Evolutionary conservation across 2,888 invertebrate genomes (phyloP).

Genomic region (Diogma glabrata): DNA sequence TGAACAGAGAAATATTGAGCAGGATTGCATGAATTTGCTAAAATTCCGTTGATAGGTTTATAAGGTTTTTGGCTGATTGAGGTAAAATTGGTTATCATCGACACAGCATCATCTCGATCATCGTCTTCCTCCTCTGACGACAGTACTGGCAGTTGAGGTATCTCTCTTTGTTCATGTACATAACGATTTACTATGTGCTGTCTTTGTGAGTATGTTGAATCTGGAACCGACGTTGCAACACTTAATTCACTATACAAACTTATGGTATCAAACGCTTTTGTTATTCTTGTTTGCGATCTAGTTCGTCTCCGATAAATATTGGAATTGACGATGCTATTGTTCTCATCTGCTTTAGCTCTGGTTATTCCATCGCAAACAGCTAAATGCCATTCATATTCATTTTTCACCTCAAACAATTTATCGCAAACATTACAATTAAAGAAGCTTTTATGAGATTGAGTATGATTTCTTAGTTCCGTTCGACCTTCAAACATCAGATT

Average conservation of each 20-base stretch:
- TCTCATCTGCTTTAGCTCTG: background rate
- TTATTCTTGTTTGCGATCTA: background rate
- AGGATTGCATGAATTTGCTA: background rate
- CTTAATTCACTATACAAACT: too few relatives aligned
- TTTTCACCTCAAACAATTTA: slow-evolving; percentile 6
- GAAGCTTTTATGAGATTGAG: background rate
- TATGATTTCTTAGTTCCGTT: background rate
- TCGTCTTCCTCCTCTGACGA: background rate
- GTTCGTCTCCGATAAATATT: background rate
- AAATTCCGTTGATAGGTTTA: too few relatives aligned
- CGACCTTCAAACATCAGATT: background rate
- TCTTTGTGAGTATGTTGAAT: background rate
- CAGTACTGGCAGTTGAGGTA: background rate
- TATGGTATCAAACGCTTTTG: too few relatives aligned
- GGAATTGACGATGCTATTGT: background rate
- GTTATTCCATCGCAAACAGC: slow-evolving; percentile 1
- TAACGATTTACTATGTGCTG: background rate
- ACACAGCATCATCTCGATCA: background rate
- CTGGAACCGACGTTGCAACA: background rate
- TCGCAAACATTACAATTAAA: background rate
- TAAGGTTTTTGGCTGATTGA: background rate
- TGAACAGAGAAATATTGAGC: background rate
- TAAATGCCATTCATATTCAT: background rate
- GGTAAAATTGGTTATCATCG: background rate
- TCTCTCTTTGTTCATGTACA: background rate